These are phyloP conservation scores for Larimichthys crocea DNA, from an alignment of 2,113 vertebrate species.

Conservation along the genomic window DNA sequence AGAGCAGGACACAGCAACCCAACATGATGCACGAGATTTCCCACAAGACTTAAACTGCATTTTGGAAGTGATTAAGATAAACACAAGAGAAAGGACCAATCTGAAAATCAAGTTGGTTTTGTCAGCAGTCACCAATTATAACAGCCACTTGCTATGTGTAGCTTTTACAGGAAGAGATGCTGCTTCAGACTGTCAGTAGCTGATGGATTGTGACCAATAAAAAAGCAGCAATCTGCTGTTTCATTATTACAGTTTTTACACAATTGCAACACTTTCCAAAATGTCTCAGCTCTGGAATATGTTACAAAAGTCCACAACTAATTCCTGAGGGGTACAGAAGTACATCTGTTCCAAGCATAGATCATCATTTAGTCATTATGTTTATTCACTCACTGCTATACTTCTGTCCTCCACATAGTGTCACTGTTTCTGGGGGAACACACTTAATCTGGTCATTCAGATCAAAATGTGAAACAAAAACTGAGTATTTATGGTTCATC, in stretches of 20 bases:
- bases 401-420: slow-evolving; percentile 61
- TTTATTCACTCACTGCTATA: slow-evolving; percentile 29
- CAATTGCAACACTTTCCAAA: neutral
- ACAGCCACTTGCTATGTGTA: neutral
- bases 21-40: neutral
- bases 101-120: neutral
- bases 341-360: neutral
- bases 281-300: neutral
- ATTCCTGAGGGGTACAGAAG: neutral
- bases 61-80: neutral
- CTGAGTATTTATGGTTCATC: neutral
- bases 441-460: neutral
- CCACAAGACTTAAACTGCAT: neutral
- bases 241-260: neutral
- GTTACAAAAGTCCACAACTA: neutral
- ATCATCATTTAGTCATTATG: neutral
- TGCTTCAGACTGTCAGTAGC: neutral
- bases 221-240: neutral
- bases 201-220: neutral
- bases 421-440: slow-evolving; percentile 51
- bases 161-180: neutral
- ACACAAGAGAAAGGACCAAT: neutral
- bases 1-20: neutral
- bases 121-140: neutral
- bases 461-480: neutral